A percentile compares a stretch with the other conserved stretches of the same genome.
Evolutionary conservation across 2,113 vertebrate species (phyloP).

Genomic region (Sus scrofa): DNA sequence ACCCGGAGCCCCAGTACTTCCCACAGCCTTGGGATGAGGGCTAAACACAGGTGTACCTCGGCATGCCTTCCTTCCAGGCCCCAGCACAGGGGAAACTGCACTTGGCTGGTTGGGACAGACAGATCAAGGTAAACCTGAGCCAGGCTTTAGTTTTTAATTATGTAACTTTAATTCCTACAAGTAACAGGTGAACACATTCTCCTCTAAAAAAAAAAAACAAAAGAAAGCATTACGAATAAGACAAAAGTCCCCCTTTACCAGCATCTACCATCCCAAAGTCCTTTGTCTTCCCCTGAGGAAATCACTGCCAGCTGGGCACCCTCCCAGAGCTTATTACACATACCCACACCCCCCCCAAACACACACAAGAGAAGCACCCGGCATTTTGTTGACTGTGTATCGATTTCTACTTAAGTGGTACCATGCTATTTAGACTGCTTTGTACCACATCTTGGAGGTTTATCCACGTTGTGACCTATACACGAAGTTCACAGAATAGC

Average conservation of each 20-base stretch:
- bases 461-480: neutral
- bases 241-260: neutral
- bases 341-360: neutral
- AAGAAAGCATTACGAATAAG: neutral
- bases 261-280: neutral
- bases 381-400: neutral
- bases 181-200: slow-evolving; percentile 23
- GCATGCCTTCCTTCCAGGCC: neutral
- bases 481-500: neutral
- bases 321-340: neutral
- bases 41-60: neutral
- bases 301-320: neutral
- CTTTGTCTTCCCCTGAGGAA: neutral
- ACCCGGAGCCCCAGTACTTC: neutral
- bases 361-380: neutral
- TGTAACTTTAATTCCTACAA: neutral
- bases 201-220: neutral
- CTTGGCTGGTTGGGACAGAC: neutral
- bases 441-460: neutral
- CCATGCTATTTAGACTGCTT: neutral
- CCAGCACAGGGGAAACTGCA: neutral
- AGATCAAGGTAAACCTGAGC: neutral
- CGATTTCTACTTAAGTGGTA: neutral
- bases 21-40: neutral
- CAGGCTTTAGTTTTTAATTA: slow-evolving; percentile 28